Base-by-base conservation (phyloP, 2,888 invertebrate species). In the Mimachlamys varia region DNA sequence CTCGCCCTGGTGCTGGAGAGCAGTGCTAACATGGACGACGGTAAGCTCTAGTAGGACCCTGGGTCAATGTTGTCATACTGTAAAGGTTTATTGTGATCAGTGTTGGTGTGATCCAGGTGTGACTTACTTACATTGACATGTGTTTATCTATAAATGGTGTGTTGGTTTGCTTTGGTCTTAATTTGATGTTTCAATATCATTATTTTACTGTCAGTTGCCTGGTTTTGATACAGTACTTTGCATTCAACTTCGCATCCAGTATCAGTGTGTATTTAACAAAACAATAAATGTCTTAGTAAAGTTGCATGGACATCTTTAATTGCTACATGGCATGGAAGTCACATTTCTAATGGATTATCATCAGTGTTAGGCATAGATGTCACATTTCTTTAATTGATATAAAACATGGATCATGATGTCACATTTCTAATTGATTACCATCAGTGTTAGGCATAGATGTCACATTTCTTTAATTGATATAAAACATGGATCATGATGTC, bases 1-100 rank as follows among this genome's bases (percentile, higher is more conserved):
- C 94, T 97, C 13, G 96, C 96, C 17, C 94, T 96, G 53, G 95
- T 96, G 33, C 93, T 96, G 88, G 96, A 96, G 92, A 95, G 96
- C 92, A 95, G 94, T 92, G 95, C 96, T 37, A 93, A 95, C 87
- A 94, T 96, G n/a, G 95, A 96, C 88, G 95, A 95, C 91, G 95
- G 95, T 95, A 92, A 91, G 88, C 49, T 0, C 4, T 87, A 22
- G 0, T 3, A 22, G 12, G 27, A 1, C 10, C 22, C n/a, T 22
- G 58, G 58, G 19, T 58, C 58, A 58, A n/a, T 58, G 19, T 22
- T 58, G 58, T 22, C 58, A 58, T 3, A 19, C 53, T 53, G 53
- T 53, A 53, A 44, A 7, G 44, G 53, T 58, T 58, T 4, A 0
- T 58, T 22, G 7, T 19, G 58, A 58, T 58, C n/a, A 19, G 58